Conservation (phyloP, 2,888 invertebrate genomes). For the Cheilosia impressa region DNA sequence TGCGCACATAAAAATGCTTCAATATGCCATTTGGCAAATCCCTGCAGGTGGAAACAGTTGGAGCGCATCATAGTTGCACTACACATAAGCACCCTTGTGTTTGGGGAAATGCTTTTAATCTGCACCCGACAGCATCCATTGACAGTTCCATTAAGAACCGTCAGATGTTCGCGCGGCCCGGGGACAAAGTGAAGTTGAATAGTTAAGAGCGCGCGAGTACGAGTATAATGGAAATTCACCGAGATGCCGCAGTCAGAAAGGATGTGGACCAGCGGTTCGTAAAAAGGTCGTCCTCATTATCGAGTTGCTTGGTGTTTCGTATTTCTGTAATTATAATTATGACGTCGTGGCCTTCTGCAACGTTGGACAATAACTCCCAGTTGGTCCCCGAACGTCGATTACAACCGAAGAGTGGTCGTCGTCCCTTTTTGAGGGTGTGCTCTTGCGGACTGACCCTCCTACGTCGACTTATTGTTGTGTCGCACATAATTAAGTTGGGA, state of each 20-base stretch:
- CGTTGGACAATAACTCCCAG: conserved; percentile 32
- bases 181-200: conserved; percentile 1
- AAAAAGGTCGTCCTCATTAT: conserved; percentile 50
- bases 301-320: not conserved
- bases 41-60: conserved; percentile 34
- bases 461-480: conserved; percentile 29
- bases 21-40: conserved; percentile 48
- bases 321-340: conserved; percentile 5
- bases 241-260: not conserved
- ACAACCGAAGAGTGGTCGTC: not conserved
- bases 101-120: conserved; percentile 55
- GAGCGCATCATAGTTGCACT: conserved; percentile 32
- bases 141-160: conserved; percentile 44
- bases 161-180: conserved; percentile 9
- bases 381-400: conserved; percentile 22
- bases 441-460: not conserved
- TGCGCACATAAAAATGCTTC: conserved; percentile 17
- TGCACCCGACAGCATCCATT: conserved; percentile 28
- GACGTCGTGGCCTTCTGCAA: conserved; percentile 11
- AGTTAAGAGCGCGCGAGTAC: not conserved
- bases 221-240: not conserved
- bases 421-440: not conserved
- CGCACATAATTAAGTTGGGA: conserved; percentile 62
- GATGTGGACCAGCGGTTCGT: conserved; percentile 5
- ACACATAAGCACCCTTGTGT: conserved; percentile 15